Evolutionary conservation across 1,140 invertebrate species (phyloP), one percentile per base, ranked within the genome.

Genomic region (Charaxes varanes): DNA sequence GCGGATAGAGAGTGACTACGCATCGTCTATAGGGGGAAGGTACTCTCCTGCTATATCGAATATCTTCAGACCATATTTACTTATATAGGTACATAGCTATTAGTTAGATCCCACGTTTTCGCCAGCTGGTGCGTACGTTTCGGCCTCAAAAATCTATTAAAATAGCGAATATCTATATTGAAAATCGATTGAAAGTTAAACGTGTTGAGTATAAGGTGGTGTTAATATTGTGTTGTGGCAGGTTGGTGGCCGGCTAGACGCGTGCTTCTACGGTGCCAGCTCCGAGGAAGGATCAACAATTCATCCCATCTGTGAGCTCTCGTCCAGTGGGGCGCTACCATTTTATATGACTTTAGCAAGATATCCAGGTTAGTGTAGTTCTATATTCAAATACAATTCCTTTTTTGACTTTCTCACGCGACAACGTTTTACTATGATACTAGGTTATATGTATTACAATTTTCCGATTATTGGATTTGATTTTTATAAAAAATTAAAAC

Each of bases 321-420:
- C 90, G 90, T 92, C 90, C 90, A 90, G 85, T 85, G 88, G 90
- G 90, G 90, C 90, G 90, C 88, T 90, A 92, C 87, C 88, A 88
- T 90, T 90, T 92, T 92, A 92, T 92, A 91, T 92, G 90, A 91
- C 90, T 92, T 91, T 91, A 90, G 88, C 87, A 90, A 90, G 87
- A 87, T 88, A 86, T 87, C 89, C 86, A 90, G 90, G 90, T 91
- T 67, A 89, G 86, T 74, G 15, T 7, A 14, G 26, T 18, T 18
- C n/a, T 8, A 10, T n/a, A 14, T 10, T 17, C 15, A 8, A 31
- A 31, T 30, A 16, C 12, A 16, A n/a, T 31, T 18, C 28, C 15
- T 10, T 14, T 31, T 31, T 31, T 8, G 6, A 31, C 7, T 4
- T 28, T 14, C n/a, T n/a, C n/a, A n/a, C n/a, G n/a, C n/a, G n/a